Evolutionary conservation across 2,113 vertebrate genomes (phyloP), one percentile per base, ranked within the genome.

Genomic region (Syrrhaptes paradoxus): DNA sequence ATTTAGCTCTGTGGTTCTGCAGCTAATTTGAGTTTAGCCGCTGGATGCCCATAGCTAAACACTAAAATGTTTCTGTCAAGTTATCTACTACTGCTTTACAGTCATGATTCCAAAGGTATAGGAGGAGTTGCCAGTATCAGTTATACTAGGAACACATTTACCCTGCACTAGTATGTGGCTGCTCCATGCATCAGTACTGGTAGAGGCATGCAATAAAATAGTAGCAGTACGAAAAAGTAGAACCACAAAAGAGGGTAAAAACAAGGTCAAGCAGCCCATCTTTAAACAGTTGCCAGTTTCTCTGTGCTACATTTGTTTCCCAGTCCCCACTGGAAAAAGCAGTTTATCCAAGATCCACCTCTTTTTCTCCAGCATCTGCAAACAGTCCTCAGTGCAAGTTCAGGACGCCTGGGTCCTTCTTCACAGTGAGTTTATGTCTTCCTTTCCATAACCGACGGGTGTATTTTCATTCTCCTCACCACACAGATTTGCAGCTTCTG

Each of bases 161-260:
- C 34, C 38, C 52, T 74, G 65, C 26, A 54, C 18, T 15, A 6
- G 1, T 9, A 36, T 0, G 0, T n/a, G 63, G 61, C 48, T 52
- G 48, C 34, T 82, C 43, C 6, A 1, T 1, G 24, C 52, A 62
- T 20, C 38, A 19, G 0, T 25, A 11, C n/a, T 19, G 20, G 24
- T 0, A 31, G 55, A 41, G 45, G 29, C 5, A 20, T 2, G 6
- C 13, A 66, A 20, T n/a, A 68, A 19, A 61, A 57, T 0, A 58
- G 36, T 3, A 65, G 31, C 77, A 77, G n/a, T 25, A 59, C 46
- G 48, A 77, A 61, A 77, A 61, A 66, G 55, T 16, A 83, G 51
- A 74, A 58, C 6, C 43, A 63, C 51, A 48, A 36, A n/a, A 73
- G 15, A 77, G 10, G 36, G 6, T 48, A 34, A 68, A 55, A 74